Evolutionary conservation across 2,888 invertebrate genomes (phyloP).

Genomic region (Pheosia gnoma): DNA sequence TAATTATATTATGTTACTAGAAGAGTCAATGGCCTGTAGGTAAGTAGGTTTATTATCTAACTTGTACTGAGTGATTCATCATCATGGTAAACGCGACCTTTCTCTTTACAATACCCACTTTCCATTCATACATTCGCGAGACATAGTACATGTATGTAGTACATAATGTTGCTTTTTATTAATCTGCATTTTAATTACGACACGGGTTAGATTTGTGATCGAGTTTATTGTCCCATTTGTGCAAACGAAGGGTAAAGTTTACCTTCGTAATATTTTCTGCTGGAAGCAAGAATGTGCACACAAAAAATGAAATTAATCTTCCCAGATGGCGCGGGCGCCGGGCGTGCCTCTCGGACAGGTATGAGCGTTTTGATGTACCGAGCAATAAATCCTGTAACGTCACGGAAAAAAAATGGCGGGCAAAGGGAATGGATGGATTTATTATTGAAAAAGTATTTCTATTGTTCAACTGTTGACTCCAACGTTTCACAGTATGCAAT

Average conservation of each 20-base stretch:
- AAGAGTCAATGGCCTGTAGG: too few species aligned
- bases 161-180: too few species aligned
- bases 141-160: too few species aligned
- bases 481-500: too few species aligned
- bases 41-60: not conserved
- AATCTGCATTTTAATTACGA: too few species aligned
- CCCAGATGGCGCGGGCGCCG: not conserved
- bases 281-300: too few species aligned
- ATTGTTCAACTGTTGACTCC: too few species aligned
- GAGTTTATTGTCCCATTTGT: too few species aligned
- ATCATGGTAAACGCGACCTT: not conserved
- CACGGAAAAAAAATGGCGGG: conserved; percentile 15
- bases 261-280: too few species aligned
- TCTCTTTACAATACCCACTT: not conserved
- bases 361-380: conserved; percentile 35
- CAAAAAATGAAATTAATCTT: not conserved
- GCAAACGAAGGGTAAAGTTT: too few species aligned
- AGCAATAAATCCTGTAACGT: conserved; percentile 43
- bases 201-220: too few species aligned
- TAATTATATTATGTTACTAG: too few species aligned
- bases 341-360: conserved; percentile 18
- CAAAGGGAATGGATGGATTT: not conserved
- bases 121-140: not conserved
- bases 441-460: not conserved
- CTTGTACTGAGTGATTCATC: not conserved